Conservation (phyloP, 1,140 invertebrate species). For the Tetramorium simillimum region DNA sequence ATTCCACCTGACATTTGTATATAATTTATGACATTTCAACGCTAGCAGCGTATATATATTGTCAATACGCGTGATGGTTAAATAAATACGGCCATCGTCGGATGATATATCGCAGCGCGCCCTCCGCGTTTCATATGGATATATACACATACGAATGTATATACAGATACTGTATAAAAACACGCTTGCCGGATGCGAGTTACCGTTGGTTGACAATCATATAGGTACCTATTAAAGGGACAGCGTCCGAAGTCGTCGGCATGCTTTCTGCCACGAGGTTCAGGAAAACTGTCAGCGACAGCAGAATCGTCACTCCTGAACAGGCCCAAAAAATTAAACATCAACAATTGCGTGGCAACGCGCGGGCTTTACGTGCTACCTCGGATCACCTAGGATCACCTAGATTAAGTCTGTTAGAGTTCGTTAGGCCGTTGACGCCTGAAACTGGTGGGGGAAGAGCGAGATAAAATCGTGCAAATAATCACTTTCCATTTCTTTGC, state of each 20-base stretch:
- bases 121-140: conserved; percentile 26
- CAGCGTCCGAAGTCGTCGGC: conserved; percentile 95
- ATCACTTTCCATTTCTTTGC: neutral
- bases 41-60: neutral
- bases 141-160: conserved; percentile 60
- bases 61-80: conserved; percentile 20
- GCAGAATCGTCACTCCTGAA: conserved; percentile 98
- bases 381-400: conserved; percentile 2
- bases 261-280: conserved; percentile 97
- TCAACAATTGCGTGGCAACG: conserved; percentile 48
- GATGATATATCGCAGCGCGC: conserved; percentile 40
- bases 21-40: conserved; percentile 11
- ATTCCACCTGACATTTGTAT: neutral
- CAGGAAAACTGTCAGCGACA: conserved; percentile 99
- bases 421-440: neutral
- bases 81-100: conserved; percentile 16
- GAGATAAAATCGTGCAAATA: conserved; percentile 18
- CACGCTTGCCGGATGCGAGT: conserved; percentile 68
- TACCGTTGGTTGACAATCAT: conserved; percentile 61
- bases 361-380: conserved; percentile 30
- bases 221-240: conserved; percentile 89
- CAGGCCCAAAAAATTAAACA: conserved; percentile 60
- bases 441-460: neutral
- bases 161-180: conserved; percentile 68
- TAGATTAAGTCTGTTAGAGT: neutral